Evolutionary conservation across 2,113 vertebrate species (phyloP).

Genomic region (Meriones unguiculatus): DNA sequence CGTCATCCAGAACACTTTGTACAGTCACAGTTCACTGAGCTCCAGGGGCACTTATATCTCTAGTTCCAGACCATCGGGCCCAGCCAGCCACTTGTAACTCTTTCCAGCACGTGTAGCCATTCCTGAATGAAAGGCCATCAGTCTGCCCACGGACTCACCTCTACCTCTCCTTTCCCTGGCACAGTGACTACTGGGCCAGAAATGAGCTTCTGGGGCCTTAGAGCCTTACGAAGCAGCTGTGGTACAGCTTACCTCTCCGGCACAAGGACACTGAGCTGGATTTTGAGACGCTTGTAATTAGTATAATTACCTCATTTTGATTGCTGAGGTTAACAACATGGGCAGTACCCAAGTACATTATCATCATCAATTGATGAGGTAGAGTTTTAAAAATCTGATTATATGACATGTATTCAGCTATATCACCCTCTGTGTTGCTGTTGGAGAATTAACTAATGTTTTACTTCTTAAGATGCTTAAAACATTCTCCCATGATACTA

Average conservation of each 20-base stretch:
- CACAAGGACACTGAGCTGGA: conserved; percentile 76
- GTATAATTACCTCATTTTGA: conserved; percentile 83
- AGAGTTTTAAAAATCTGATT: conserved; percentile 80
- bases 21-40: conserved; percentile 65
- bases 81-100: not conserved
- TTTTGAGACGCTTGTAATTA: conserved; percentile 82
- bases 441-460: conserved; percentile 71
- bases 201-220: conserved; percentile 47
- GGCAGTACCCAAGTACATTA: conserved; percentile 81
- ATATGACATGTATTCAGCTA: conserved; percentile 75
- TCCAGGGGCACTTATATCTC: conserved; percentile 62
- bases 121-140: conserved; percentile 65
- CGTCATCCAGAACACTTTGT: conserved; percentile 46
- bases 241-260: conserved; percentile 61
- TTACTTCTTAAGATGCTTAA: conserved; percentile 58
- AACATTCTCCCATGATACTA: conserved; percentile 24
- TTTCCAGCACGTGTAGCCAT: conserved; percentile 22
- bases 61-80: conserved; percentile 73
- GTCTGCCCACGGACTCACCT: conserved; percentile 74
- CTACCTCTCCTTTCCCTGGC: conserved; percentile 76
- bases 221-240: conserved; percentile 33
- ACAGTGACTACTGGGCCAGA: conserved; percentile 39
- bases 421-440: conserved; percentile 57
- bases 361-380: conserved; percentile 82
- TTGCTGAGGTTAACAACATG: conserved; percentile 83